These are phyloP conservation scores for Neosilurus mollespiculum DNA, from an alignment of 2,797 vertebrate genomes.

Conservation along the genomic window DNA sequence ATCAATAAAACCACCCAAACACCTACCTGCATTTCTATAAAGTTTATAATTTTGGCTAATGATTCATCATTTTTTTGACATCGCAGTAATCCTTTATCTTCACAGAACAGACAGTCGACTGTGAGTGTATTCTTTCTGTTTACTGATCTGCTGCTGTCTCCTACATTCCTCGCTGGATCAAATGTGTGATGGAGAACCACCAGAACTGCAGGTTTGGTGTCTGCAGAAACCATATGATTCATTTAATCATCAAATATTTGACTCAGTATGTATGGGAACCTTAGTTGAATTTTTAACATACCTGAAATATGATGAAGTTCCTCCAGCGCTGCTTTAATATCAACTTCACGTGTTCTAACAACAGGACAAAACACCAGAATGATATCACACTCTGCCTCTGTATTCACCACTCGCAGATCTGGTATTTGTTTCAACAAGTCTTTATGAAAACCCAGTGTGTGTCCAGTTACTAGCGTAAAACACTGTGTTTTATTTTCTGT, in stretches of 20 bases:
- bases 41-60: not conserved
- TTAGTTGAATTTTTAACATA: not conserved
- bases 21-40: not conserved
- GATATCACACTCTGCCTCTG: not conserved
- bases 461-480: not conserved
- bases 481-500: not conserved
- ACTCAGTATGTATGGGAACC: not conserved
- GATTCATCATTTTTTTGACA: not conserved
- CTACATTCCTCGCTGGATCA: not conserved
- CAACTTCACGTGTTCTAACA: not conserved
- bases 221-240: not conserved
- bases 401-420: not conserved
- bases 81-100: not conserved
- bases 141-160: not conserved
- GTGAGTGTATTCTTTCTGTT: not conserved
- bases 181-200: slow-evolving; percentile 7
- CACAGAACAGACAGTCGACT: not conserved
- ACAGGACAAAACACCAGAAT: slow-evolving; percentile 5
- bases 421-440: not conserved
- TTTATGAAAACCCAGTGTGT: not conserved
- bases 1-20: not conserved
- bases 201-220: not conserved
- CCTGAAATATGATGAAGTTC: not conserved
- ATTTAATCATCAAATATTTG: not conserved
- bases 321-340: not conserved